Percentiles rank a stretch among this genome's conserved stretches.
Conservation (phyloP, 1,140 invertebrate species). For the Macrosteles quadrilineatus region DNA sequence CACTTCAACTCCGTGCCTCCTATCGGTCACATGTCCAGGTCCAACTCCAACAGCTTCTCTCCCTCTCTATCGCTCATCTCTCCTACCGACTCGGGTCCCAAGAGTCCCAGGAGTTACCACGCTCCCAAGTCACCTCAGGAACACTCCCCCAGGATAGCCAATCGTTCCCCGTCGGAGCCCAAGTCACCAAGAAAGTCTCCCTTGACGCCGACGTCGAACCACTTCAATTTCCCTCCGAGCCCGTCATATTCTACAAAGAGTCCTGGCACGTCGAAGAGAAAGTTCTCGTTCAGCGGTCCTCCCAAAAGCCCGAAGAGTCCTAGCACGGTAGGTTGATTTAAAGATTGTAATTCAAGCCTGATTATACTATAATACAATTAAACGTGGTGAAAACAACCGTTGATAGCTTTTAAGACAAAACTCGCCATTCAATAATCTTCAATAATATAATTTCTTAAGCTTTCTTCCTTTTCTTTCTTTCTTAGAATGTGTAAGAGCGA, state of each 20-base stretch:
- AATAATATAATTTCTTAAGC: too few species aligned
- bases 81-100: background rate
- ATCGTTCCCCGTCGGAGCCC: background rate
- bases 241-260: constrained; percentile 8
- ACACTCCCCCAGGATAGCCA: background rate
- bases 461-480: too few species aligned
- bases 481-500: too few species aligned
- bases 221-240: constrained; percentile 24
- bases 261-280: background rate
- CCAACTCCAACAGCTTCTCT: constrained; percentile 14
- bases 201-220: constrained; percentile 1
- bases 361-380: too few species aligned
- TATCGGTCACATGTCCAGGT: constrained; percentile 10
- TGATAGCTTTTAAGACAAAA: too few species aligned
- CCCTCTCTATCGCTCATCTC: background rate
- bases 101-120: constrained; percentile 11
- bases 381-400: too few species aligned
- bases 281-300: constrained; percentile 24
- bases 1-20: constrained; percentile 19
- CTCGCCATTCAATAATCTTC: too few species aligned
- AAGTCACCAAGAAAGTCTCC: constrained; percentile 16
- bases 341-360: too few species aligned
- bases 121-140: background rate
- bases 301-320: constrained; percentile 15
- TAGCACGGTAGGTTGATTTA: background rate